Evolutionary conservation across 2,888 invertebrate genomes (phyloP).

Genomic region (Argyresthia albistria): DNA sequence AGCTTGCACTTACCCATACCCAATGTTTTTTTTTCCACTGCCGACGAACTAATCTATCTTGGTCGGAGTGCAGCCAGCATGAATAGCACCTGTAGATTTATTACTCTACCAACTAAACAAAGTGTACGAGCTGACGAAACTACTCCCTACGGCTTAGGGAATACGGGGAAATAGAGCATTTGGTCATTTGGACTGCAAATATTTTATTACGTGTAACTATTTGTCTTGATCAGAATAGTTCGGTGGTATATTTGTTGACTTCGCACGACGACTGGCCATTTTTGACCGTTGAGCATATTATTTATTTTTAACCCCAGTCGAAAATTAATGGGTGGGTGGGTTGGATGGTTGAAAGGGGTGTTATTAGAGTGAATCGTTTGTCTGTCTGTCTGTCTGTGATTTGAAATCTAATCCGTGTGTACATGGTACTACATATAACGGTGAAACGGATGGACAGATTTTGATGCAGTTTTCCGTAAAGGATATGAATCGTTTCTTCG

Average conservation of each 20-base stretch:
- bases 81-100: constrained; percentile 21
- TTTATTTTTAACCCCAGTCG: too few relatives aligned
- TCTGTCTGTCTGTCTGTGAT: too few relatives aligned
- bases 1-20: background rate
- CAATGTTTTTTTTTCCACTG: constrained; percentile 1
- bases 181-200: background rate
- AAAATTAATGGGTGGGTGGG: too few relatives aligned
- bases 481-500: too few relatives aligned
- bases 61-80: constrained; percentile 12
- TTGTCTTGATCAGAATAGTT: background rate
- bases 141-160: background rate
- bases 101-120: background rate
- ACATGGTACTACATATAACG: too few relatives aligned
- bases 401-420: too few relatives aligned
- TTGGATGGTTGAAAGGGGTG: too few relatives aligned
- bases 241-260: background rate
- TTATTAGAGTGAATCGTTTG: too few relatives aligned
- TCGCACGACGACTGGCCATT: too few relatives aligned
- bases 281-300: background rate
- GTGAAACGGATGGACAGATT: too few relatives aligned
- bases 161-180: background rate
- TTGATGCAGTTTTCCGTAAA: too few relatives aligned
- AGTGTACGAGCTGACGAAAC: background rate
- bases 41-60: constrained; percentile 17
- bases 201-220: background rate